Conservation (phyloP, 2,113 vertebrate genomes). For the Astatotilapia flaviijosephi region DNA sequence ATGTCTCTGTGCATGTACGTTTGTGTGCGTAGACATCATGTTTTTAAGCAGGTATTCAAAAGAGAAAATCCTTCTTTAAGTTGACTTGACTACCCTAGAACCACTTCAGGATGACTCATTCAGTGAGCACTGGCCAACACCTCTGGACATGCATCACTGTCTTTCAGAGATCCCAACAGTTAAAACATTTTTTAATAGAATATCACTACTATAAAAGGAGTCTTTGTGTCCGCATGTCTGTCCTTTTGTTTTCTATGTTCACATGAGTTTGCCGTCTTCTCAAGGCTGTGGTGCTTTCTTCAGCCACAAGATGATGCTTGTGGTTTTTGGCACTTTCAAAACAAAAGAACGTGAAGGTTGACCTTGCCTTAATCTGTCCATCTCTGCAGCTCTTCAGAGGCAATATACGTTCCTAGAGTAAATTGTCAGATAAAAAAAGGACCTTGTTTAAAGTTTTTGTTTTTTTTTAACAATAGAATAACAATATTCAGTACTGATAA, state of each 20-base stretch:
- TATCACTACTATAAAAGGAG: conserved; percentile 70
- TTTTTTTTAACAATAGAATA: conserved; percentile 55
- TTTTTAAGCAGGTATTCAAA: conserved; percentile 1
- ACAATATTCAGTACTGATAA: conserved; percentile 64
- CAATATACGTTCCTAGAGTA: conserved; percentile 30
- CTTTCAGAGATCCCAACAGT: conserved; percentile 63
- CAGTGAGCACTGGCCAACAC: conserved; percentile 19
- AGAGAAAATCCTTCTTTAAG: not conserved
- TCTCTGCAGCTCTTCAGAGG: conserved; percentile 41
- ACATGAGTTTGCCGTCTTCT: conserved; percentile 39
- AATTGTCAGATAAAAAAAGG: conserved; percentile 55
- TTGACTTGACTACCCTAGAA: not conserved
- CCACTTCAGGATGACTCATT: not conserved
- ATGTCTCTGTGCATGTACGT: not conserved
- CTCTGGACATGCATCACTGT: conserved; percentile 53
- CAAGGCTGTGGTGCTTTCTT: conserved; percentile 57
- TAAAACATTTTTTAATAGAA: conserved; percentile 62
- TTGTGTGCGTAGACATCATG: not conserved
- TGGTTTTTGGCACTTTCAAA: conserved; percentile 73
- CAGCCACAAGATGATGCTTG: conserved; percentile 51
- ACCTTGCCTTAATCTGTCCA: conserved; percentile 36
- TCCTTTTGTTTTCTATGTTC: conserved; percentile 21
- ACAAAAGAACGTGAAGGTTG: conserved; percentile 44
- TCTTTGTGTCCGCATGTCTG: conserved; percentile 16
- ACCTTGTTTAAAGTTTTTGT: conserved; percentile 9